Conservation (phyloP, 2,113 vertebrate genomes). For the Cyanoliseus patagonus region DNA sequence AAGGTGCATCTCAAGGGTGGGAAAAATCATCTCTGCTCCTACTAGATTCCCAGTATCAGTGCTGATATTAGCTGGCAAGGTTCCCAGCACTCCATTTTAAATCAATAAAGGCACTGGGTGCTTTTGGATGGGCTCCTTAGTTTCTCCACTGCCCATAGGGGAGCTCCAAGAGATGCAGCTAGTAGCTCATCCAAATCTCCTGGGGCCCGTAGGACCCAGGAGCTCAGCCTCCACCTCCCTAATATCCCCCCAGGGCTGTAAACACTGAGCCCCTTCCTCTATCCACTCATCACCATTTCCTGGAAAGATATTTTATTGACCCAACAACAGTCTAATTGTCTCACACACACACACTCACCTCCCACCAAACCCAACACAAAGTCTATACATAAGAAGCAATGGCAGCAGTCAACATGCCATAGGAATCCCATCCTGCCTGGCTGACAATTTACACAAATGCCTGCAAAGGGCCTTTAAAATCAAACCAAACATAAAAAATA, state of each 20-base stretch:
- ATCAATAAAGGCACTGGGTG: not conserved
- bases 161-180: not conserved
- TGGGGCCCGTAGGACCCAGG: not conserved
- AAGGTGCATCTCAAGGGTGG: not conserved
- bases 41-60: not conserved
- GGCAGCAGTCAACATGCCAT: not conserved
- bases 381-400: accelerated
- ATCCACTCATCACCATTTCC: not conserved
- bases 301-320: not conserved
- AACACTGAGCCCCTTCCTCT: not conserved
- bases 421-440: not conserved
- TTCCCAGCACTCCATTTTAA: not conserved
- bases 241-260: not conserved
- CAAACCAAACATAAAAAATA: not conserved
- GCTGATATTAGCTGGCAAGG: accelerated
- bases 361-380: not conserved
- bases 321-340: not conserved
- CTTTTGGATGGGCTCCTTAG: not conserved
- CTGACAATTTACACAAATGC: not conserved
- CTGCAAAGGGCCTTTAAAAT: not conserved
- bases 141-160: not conserved
- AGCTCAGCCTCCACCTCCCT: not conserved
- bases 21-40: not conserved
- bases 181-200: not conserved
- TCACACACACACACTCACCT: not conserved